Base-by-base conservation (phyloP, 2,113 vertebrate species). In the Apteryx mantelli region DNA sequence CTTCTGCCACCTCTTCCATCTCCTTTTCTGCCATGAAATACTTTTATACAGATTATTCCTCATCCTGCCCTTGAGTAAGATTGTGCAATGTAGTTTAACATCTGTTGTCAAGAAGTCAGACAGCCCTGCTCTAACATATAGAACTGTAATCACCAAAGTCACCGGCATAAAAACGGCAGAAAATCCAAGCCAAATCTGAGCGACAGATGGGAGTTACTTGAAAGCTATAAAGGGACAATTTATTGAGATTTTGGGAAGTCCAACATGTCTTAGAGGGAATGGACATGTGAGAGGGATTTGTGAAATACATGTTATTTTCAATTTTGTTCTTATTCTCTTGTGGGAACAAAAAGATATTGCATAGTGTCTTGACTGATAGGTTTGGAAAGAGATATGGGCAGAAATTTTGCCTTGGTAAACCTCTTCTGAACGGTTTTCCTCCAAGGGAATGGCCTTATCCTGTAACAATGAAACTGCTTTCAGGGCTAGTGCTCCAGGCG, bases 371-470 rank as follows among this genome's bases (percentile, higher is more conserved):
- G 46, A 4, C 7, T 20, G 40, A 36, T 9, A 46, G 6, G 1
- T 80, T 32, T 61, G 21, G 30, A 75, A 79, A 69, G 53, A 63
- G 13, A 25, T 30, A 50, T 18, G n/a, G n/a, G 5, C 21, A 56
- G 68, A 13, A 69, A 21, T 20, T 69, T 20, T 32, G 20, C 44
- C 30, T 69, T 48, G 44, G 42, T 60, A 83, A 81, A 56, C 8
- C 3, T 21, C 24, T 84, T 48, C 32, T 36, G 91, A 32, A 89
- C 30, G 11, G 11, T 78, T 78, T 96, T 53, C 10, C 60, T 48
- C 44, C 55, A 17, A 40, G 17, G 5, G 1, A 10, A 9, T 1
- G 56, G 14, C 6, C n/a, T 73, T 20, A 7, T 0, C 7, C 9
- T 52, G 6, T 28, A 30, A 14, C 63, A 52, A 0, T 60, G 32